Conservation (phyloP, 2,113 vertebrate genomes). For the Ariopsis seemanni region DNA sequence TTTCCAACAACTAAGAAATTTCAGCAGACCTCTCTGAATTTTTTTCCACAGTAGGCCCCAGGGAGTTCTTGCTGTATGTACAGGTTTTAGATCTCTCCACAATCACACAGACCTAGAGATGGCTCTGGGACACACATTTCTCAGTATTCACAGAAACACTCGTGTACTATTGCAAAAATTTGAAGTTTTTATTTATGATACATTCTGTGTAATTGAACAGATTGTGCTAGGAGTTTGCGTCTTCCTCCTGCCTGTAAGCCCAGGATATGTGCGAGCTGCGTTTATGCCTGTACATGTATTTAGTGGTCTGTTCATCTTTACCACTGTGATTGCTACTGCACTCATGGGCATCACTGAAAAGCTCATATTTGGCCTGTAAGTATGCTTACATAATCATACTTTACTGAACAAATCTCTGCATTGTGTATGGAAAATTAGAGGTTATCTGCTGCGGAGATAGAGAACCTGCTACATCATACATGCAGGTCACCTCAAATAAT, state of each 20-base stretch:
- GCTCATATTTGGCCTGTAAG: constrained; percentile 90
- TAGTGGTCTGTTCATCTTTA: constrained; percentile 85
- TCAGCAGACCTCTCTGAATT: too few species aligned
- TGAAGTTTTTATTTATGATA: not conserved
- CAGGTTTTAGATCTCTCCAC: too few species aligned
- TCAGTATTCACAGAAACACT: too few species aligned
- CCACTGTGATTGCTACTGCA: constrained; percentile 79
- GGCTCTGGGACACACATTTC: too few species aligned
- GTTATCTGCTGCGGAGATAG: not conserved
- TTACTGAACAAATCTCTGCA: not conserved
- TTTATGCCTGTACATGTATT: constrained; percentile 88
- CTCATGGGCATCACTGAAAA: constrained; percentile 97
- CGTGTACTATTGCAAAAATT: not conserved
- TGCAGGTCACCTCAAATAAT: constrained; percentile 10
- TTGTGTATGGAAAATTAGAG: not conserved
- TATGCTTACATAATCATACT: constrained; percentile 52
- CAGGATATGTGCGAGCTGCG: constrained; percentile 72
- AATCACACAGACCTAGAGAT: too few species aligned
- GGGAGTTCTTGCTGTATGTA: too few species aligned
- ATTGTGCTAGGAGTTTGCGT: constrained; percentile 81
- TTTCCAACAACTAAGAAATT: too few species aligned
- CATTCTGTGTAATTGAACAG: constrained; percentile 70
- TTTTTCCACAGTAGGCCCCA: too few species aligned
- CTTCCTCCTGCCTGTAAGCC: constrained; percentile 85
- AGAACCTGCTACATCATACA: not conserved